A percentile compares a stretch with the other conserved stretches of the same genome.
These are phyloP conservation scores for Gasterosteus aculeatus DNA, from an alignment of 2,113 vertebrate genomes.

Conservation along the genomic window DNA sequence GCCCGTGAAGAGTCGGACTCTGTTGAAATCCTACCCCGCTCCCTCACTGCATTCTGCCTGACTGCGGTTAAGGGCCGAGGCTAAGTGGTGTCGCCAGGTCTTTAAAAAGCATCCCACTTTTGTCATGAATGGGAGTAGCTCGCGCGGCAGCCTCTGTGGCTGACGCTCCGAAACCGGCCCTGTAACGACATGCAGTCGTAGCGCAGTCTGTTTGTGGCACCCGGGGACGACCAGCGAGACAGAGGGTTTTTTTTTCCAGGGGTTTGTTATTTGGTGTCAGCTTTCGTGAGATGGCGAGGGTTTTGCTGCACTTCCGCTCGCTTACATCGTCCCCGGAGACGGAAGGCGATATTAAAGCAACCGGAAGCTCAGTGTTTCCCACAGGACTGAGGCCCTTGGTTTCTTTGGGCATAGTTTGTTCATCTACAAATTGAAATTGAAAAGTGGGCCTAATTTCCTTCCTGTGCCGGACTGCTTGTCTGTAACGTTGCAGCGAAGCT, in stretches of 20 bases:
- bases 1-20: slow-evolving; percentile 44
- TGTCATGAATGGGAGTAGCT: slow-evolving; percentile 35
- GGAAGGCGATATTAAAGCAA: background rate
- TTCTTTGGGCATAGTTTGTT: background rate
- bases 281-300: background rate
- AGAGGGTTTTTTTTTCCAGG: background rate
- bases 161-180: background rate
- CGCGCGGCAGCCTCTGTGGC: slow-evolving; percentile 28
- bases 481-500: slow-evolving; percentile 21
- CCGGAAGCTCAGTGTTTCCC: background rate
- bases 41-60: slow-evolving; percentile 31
- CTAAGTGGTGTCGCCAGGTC: slow-evolving; percentile 48
- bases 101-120: slow-evolving; percentile 63
- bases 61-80: slow-evolving; percentile 48
- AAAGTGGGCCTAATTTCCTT: slow-evolving; percentile 44
- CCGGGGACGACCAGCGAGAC: too few species aligned
- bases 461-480: slow-evolving; percentile 29
- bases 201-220: too few species aligned
- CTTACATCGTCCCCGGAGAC: background rate
- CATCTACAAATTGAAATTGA: slow-evolving; percentile 12
- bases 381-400: too few species aligned
- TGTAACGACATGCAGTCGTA: background rate
- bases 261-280: background rate
- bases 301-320: background rate
- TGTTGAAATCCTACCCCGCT: slow-evolving; percentile 52